phyloP scores from a whole-genome alignment of 1,140 invertebrate genomes.

The Drosophila ananassae region DNA sequence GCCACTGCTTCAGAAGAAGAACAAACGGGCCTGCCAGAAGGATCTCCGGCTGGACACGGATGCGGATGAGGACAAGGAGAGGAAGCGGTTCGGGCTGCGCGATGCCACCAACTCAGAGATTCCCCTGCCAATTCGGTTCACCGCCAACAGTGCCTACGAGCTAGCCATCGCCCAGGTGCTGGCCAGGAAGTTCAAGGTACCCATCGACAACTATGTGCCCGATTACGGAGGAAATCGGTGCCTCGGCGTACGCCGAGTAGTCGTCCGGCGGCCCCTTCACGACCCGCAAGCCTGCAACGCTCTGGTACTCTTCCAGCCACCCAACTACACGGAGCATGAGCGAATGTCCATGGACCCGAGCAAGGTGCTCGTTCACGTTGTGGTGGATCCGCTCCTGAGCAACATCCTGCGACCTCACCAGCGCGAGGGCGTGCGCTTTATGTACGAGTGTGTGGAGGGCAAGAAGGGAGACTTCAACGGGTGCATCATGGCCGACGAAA shows the following conservation, averaged over 20 bases:
- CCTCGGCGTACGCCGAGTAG: constrained; percentile 90
- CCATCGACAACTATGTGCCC: constrained; percentile 95
- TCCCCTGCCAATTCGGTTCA: constrained; percentile 50
- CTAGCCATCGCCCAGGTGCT: constrained; percentile 91
- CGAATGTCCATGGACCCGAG: constrained; percentile 76
- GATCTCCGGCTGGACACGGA: constrained; percentile 53
- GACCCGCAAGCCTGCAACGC: constrained; percentile 98
- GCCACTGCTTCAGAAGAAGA: constrained; percentile 67
- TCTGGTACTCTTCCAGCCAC: constrained; percentile 94
- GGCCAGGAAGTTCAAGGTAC: constrained; percentile 96
- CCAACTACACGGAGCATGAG: constrained; percentile 86
- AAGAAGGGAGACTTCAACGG: constrained; percentile 92
- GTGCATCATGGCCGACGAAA: constrained; percentile 99
- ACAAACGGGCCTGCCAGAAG: constrained; percentile 68
- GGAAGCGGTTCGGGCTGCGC: constrained; percentile 19
- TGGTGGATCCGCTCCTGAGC: constrained; percentile 96
- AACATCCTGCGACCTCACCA: constrained; percentile 98
- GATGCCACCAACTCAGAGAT: constrained; percentile 42
- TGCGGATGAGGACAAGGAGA: constrained; percentile 3
- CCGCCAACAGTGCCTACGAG: constrained; percentile 85
- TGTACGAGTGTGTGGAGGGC: constrained; percentile 99
- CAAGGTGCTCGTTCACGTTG: constrained; percentile 93
- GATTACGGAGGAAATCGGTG: constrained; percentile 86
- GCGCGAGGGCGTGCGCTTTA: constrained; percentile 99
- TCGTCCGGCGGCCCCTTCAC: constrained; percentile 91